Conservation (phyloP, 1,140 invertebrate genomes). For the Orchestia grillus region DNA sequence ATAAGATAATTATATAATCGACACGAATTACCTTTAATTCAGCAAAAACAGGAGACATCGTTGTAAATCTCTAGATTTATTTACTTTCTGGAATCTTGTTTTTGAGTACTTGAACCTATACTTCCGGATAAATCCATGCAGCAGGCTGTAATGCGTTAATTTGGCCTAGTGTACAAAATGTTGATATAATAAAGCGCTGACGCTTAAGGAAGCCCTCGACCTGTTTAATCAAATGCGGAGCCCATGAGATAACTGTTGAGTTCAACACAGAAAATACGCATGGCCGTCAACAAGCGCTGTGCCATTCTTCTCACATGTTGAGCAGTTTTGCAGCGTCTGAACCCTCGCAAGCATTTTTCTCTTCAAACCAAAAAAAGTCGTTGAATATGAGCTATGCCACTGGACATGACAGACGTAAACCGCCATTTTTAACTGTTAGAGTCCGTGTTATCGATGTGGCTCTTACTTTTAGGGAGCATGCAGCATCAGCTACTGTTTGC, state of each 20-base stretch:
- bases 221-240: no score
- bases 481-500: conserved; percentile 24
- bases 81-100: no score
- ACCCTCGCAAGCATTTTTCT: background rate
- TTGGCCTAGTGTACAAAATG: background rate
- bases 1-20: no score
- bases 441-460: background rate
- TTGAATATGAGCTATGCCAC: background rate
- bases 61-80: no score
- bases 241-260: no score
- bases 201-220: no score
- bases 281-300: background rate
- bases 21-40: no score
- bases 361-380: background rate
- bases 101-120: no score
- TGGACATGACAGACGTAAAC: background rate
- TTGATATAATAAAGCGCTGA: no score
- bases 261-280: background rate
- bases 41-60: no score
- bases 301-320: background rate
- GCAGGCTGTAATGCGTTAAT: background rate
- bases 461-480: background rate
- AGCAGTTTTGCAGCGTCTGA: background rate
- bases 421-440: background rate
- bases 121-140: no score